phyloP scores from a whole-genome alignment of 2,113 vertebrate genomes.

The Galemys pyrenaicus region DNA sequence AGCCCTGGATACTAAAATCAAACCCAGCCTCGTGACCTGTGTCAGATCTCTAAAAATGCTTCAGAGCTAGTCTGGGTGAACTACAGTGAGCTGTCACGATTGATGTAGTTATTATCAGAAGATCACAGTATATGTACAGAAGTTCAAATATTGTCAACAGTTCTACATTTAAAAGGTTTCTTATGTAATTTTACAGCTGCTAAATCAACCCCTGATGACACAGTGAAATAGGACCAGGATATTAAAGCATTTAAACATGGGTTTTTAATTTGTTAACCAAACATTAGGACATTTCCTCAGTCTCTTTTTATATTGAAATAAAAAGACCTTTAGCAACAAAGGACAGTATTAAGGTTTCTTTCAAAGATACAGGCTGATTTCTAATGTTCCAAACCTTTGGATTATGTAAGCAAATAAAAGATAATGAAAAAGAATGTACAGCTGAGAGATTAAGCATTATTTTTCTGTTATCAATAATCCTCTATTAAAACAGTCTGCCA shows the following conservation, averaged over 20 bases:
- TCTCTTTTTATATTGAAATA: constrained; percentile 27
- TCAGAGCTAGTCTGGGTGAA: constrained; percentile 71
- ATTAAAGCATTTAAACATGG: constrained; percentile 73
- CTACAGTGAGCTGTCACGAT: constrained; percentile 68
- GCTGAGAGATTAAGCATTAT: constrained; percentile 9
- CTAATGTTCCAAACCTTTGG: constrained; percentile 3
- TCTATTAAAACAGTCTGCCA: neutral
- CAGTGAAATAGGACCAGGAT: constrained; percentile 32
- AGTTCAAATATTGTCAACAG: constrained; percentile 73
- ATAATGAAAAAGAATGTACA: constrained; percentile 51
- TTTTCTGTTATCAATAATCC: constrained; percentile 54
- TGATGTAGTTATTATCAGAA: constrained; percentile 75
- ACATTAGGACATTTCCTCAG: constrained; percentile 49
- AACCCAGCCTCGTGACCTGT: constrained; percentile 9
- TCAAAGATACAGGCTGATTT: constrained; percentile 46
- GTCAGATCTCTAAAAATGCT: constrained; percentile 73
- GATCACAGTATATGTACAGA: constrained; percentile 72
- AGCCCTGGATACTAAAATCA: constrained; percentile 62
- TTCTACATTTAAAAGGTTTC: constrained; percentile 70
- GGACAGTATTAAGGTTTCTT: constrained; percentile 14
- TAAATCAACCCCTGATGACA: constrained; percentile 69
- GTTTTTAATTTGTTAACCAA: constrained; percentile 66
- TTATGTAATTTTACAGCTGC: constrained; percentile 67
- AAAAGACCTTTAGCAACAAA: neutral
- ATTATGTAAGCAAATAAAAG: constrained; percentile 45